phyloP scores from a whole-genome alignment of 2,888 invertebrate species.

The Agonopterix subpropinquella region DNA sequence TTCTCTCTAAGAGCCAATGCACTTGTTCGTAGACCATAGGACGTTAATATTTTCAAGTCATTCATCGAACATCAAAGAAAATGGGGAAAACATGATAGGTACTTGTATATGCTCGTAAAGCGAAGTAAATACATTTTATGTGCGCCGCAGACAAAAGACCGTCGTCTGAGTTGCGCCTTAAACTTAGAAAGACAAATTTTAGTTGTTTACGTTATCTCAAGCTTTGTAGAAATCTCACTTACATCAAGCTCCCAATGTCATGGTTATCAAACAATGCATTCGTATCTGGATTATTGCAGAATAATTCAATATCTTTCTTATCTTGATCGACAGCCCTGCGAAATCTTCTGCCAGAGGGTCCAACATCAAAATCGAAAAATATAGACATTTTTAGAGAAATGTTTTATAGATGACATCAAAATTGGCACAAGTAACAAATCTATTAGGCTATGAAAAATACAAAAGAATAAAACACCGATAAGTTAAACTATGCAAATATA shows the following conservation, averaged over 20 bases:
- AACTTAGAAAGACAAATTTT: too few relatives aligned
- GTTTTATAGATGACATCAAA: background rate
- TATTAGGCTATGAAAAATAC: slow-evolving; percentile 26
- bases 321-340: slow-evolving; percentile 57
- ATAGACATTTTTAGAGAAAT: slow-evolving; percentile 44
- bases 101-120: too few relatives aligned
- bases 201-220: too few relatives aligned
- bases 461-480: slow-evolving; percentile 20
- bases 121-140: too few relatives aligned
- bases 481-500: slow-evolving; percentile 54
- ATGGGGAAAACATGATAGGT: too few relatives aligned
- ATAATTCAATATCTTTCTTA: slow-evolving; percentile 38
- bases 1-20: too few relatives aligned
- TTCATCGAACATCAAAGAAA: too few relatives aligned
- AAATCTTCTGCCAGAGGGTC: slow-evolving; percentile 40
- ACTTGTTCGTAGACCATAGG: too few relatives aligned
- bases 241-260: slow-evolving; percentile 54
- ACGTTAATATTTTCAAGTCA: too few relatives aligned
- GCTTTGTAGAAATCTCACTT: slow-evolving; percentile 18
- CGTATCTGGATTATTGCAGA: slow-evolving; percentile 31
- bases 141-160: too few relatives aligned
- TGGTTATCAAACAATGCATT: slow-evolving; percentile 37
- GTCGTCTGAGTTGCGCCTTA: too few relatives aligned
- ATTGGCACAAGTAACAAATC: slow-evolving; percentile 18
- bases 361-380: slow-evolving; percentile 56